Evolutionary conservation across 1,140 invertebrate species (phyloP).

Genomic region (Solenopsis invicta): DNA sequence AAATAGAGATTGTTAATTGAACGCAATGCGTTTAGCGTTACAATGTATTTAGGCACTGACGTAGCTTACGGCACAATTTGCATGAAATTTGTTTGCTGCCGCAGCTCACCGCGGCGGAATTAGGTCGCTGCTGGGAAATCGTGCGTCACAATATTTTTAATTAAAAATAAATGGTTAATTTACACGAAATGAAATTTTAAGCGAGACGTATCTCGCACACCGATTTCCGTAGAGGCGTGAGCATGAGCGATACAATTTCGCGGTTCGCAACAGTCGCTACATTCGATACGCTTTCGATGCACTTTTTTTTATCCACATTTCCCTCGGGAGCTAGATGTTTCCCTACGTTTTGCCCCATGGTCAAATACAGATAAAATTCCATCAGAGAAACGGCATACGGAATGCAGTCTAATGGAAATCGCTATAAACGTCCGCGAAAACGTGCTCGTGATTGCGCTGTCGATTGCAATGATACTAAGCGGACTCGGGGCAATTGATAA

Average conservation of each 20-base stretch:
- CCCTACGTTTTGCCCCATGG: not conserved
- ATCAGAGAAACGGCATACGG: slow-evolving; percentile 19
- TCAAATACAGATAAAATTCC: slow-evolving; percentile 25
- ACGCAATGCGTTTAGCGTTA: slow-evolving; percentile 24
- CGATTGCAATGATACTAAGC: slow-evolving; percentile 11
- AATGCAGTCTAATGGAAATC: slow-evolving; percentile 16
- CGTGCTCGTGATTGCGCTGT: not conserved
- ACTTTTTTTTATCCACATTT: slow-evolving; percentile 35
- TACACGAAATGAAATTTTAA: slow-evolving; percentile 38
- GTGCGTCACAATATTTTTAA: slow-evolving; percentile 49
- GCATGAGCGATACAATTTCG: not conserved
- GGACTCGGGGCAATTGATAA: slow-evolving; percentile 23
- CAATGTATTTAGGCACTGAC: slow-evolving; percentile 39
- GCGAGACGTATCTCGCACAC: not conserved
- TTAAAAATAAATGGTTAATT: slow-evolving; percentile 60
- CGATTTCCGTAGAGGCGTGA: not conserved
- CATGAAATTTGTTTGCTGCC: slow-evolving; percentile 31
- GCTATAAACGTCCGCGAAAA: not conserved
- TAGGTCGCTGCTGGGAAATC: slow-evolving; percentile 7
- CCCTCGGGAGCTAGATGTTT: not conserved
- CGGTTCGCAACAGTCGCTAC: no score
- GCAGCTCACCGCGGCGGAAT: slow-evolving; percentile 4
- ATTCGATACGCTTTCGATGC: not conserved
- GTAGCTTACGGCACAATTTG: slow-evolving; percentile 46
- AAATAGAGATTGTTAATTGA: slow-evolving; percentile 39